Evolutionary conservation across 2,797 vertebrate genomes (phyloP).

Genomic region (Sebastes variabilis): DNA sequence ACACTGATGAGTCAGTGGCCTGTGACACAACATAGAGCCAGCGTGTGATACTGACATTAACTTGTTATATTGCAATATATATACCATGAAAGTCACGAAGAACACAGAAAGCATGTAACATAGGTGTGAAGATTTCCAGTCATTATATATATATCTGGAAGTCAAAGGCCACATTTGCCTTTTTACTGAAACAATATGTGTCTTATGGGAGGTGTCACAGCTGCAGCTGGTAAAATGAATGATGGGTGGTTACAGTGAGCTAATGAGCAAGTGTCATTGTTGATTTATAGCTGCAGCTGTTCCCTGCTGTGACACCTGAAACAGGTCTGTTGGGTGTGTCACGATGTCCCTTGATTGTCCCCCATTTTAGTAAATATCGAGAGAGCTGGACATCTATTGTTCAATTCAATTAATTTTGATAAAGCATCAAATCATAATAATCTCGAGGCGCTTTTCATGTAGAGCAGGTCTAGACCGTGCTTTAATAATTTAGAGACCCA

Average conservation of each 20-base stretch:
- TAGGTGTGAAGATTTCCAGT: background rate
- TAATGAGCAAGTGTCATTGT: background rate
- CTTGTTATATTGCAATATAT: conserved; percentile 7
- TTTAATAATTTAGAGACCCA: too few relatives aligned
- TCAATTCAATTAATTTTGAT: too few relatives aligned
- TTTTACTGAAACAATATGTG: background rate
- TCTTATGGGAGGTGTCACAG: background rate
- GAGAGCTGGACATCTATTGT: background rate
- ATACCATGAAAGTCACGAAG: background rate
- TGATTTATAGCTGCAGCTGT: background rate
- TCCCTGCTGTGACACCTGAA: conserved; percentile 6
- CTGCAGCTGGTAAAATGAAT: conserved; percentile 2
- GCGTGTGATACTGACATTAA: conserved; percentile 27
- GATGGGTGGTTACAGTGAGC: background rate
- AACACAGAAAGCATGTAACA: background rate
- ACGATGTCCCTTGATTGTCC: background rate
- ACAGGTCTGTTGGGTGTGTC: background rate
- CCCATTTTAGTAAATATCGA: background rate
- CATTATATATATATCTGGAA: background rate
- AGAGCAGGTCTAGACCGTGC: too few relatives aligned
- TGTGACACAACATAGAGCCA: conserved; percentile 23
- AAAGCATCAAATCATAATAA: too few relatives aligned
- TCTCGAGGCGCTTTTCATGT: too few relatives aligned
- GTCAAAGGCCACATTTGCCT: background rate
- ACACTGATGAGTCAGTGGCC: conserved; percentile 42